Percentiles rank a stretch among this genome's conserved stretches.
Conservation (phyloP, 2,113 vertebrate genomes). For the Daboia siamensis region DNA sequence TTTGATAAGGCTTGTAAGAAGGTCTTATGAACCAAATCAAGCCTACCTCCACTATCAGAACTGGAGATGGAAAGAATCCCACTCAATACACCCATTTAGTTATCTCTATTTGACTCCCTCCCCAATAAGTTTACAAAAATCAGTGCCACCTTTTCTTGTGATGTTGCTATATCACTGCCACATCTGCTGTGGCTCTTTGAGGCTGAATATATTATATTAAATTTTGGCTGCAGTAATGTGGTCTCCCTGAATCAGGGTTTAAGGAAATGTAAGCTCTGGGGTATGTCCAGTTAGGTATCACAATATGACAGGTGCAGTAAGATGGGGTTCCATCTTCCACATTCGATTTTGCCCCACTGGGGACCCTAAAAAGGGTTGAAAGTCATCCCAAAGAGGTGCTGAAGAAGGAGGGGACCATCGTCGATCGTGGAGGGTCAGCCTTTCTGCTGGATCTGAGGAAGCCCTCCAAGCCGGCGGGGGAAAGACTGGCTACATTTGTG, state of each 20-base stretch:
- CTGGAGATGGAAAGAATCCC: not conserved
- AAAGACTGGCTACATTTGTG: too few species aligned
- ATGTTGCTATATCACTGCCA: not conserved
- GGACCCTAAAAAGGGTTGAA: too few species aligned
- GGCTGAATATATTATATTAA: not conserved
- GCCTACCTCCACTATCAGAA: not conserved
- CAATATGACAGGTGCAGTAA: too few species aligned
- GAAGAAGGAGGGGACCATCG: too few species aligned
- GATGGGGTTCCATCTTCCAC: too few species aligned
- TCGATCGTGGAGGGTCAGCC: too few species aligned
- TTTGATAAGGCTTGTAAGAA: not conserved
- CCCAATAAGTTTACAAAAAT: not conserved
- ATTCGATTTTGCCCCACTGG: too few species aligned
- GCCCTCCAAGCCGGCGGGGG: too few species aligned
- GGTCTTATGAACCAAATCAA: not conserved
- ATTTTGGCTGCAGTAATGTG: not conserved
- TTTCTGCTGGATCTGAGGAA: too few species aligned
- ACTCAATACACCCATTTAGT: not conserved
- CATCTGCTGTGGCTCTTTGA: not conserved
- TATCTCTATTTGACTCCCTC: not conserved
- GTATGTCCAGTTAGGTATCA: too few species aligned
- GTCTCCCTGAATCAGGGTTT: not conserved
- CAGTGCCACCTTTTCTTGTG: not conserved
- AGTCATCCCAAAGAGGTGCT: too few species aligned
- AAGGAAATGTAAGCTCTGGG: not conserved